phyloP scores from a whole-genome alignment of 2,113 vertebrate genomes.

The Macaca mulatta region DNA sequence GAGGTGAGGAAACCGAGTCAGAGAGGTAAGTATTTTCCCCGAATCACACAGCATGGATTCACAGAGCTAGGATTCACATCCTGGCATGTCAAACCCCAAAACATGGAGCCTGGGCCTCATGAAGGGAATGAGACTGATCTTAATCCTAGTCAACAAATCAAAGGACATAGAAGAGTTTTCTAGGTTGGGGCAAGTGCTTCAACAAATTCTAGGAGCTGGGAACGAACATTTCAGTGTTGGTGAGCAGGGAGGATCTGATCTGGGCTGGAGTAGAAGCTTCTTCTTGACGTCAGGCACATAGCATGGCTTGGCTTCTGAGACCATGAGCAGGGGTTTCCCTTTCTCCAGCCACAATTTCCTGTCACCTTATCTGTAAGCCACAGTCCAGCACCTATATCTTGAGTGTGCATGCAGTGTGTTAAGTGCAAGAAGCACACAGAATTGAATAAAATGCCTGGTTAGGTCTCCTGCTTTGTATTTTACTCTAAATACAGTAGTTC shows the following conservation, averaged over 20 bases:
- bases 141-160: neutral
- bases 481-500: neutral
- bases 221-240: neutral
- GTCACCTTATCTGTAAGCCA: neutral
- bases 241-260: neutral
- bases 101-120: too few species aligned
- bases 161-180: neutral
- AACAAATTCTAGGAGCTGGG: neutral
- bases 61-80: neutral
- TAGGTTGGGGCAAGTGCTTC: neutral
- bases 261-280: neutral
- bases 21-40: neutral
- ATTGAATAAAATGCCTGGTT: neutral
- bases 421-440: neutral
- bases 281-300: neutral
- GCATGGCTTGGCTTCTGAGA: neutral
- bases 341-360: neutral
- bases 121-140: neutral
- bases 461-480: neutral
- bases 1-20: neutral
- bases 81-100: neutral
- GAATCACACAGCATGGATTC: neutral
- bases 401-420: too few species aligned
- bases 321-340: neutral
- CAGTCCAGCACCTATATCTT: too few species aligned